Percentiles rank a stretch among this genome's conserved stretches.
These are phyloP conservation scores for Emberiza fucata DNA, from an alignment of 2,113 vertebrate species.

Conservation along the genomic window DNA sequence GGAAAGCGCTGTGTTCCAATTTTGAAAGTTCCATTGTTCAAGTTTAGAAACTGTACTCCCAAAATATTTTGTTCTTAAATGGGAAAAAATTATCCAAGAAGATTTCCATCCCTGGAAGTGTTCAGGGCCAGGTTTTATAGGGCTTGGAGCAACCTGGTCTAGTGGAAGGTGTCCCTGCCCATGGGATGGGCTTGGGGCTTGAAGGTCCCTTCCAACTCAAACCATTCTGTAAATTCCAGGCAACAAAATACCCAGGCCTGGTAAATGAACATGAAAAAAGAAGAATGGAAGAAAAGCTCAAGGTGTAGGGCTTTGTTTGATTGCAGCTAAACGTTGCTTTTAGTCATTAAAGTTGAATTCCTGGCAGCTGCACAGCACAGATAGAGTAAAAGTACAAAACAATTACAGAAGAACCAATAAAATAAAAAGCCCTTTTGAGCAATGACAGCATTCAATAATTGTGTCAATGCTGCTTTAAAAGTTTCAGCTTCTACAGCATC, in stretches of 20 bases:
- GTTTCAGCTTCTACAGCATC: slow-evolving; percentile 56
- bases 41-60: background rate
- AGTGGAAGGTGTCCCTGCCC: background rate
- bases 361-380: background rate
- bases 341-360: background rate
- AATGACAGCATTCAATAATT: slow-evolving; percentile 58
- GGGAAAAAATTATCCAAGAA: background rate
- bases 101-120: background rate
- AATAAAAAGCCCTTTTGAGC: slow-evolving; percentile 55
- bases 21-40: background rate
- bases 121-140: background rate
- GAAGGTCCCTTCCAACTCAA: background rate
- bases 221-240: background rate
- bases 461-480: slow-evolving; percentile 66
- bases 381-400: background rate
- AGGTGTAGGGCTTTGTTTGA: background rate
- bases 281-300: background rate
- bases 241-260: background rate
- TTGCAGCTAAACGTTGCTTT: background rate
- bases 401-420: slow-evolving; percentile 42
- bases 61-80: background rate
- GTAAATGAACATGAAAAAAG: background rate
- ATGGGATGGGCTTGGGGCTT: background rate
- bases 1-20: background rate
- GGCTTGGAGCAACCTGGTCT: background rate